Base-by-base conservation (phyloP, 2,797 vertebrate species). In the Harpagifer antarcticus region DNA sequence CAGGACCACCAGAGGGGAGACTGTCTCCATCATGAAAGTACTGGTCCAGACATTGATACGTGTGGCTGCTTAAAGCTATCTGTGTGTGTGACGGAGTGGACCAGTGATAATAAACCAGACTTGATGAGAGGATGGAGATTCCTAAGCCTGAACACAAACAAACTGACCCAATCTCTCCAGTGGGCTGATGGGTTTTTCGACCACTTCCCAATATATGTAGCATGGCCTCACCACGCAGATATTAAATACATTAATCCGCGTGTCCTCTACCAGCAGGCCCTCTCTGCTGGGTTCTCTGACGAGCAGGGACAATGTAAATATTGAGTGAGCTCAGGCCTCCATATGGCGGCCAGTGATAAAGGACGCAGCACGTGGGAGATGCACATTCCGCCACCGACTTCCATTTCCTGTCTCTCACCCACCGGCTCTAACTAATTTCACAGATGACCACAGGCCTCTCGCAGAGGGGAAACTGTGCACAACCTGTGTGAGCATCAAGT, bases 391-490 rank as follows among this genome's bases (percentile, higher is more conserved):
- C 63, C 79, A 78, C 85, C 85, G 85, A 87, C 79, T 93, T 89
- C 88, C 88, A 89, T 91, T 93, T 93, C 93, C 92, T 92, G 92
- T 83, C 86, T 91, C 86, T 93, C 91, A 90, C 89, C 89, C 91
- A 90, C 86, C 79, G 83, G 88, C 84, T 89, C 86, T 90, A 91
- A 94, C 81, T 91, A 73, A 92, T 91, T 90, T 89, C 82, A 88
- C 93, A 93, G 91, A 93, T 88, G 91, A 92, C 83, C 90, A 82
- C 68, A 37, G 75, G 79, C 84, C 69, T 78, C 68, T 80, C 55
- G 63, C 60, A 9, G 64, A 72, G 56, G 37, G 69, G 50, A 43
- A 75, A 81, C 23, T 76, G 68, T 69, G 50, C 19, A 53, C 52
- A 61, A 75, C 69, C 79, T 77, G 79, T 65, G 72, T 45, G 64